Percentiles rank a stretch among this genome's conserved stretches.
Evolutionary conservation across 1,140 invertebrate species (phyloP).

Genomic region (Neotoxoptera formosana): DNA sequence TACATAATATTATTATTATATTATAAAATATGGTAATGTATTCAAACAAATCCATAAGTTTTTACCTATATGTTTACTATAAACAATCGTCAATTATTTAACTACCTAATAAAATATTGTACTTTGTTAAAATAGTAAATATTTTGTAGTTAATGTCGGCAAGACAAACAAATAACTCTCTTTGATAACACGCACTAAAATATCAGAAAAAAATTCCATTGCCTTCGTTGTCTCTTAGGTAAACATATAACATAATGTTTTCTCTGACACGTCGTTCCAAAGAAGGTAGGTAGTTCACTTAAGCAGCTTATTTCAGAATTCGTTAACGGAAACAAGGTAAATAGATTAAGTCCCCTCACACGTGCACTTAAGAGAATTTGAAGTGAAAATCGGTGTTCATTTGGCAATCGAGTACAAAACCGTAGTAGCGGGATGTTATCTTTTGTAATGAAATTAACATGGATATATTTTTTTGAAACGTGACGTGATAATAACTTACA

Average conservation of each 20-base stretch:
- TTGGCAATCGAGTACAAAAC: neutral
- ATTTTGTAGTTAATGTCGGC: neutral
- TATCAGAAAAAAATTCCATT: neutral
- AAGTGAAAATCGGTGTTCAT: slow-evolving; percentile 22
- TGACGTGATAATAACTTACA: neutral
- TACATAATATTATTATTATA: too few relatives aligned
- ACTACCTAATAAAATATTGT: neutral
- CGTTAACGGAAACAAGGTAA: slow-evolving; percentile 27
- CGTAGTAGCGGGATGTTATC: neutral
- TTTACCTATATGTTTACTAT: neutral
- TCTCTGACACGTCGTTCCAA: neutral
- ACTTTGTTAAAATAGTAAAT: neutral
- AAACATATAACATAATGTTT: slow-evolving; percentile 7
- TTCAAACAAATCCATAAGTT: neutral
- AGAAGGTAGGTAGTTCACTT: slow-evolving; percentile 12
- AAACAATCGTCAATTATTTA: neutral
- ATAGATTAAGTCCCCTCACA: slow-evolving; percentile 7
- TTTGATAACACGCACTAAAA: neutral
- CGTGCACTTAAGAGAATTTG: slow-evolving; percentile 19
- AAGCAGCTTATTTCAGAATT: slow-evolving; percentile 19
- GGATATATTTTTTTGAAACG: neutral
- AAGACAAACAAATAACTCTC: neutral
- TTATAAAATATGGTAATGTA: neutral
- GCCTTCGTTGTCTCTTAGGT: neutral
- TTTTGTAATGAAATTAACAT: neutral